Conservation (phyloP, 2,888 invertebrate genomes). For the Apeira syringaria region DNA sequence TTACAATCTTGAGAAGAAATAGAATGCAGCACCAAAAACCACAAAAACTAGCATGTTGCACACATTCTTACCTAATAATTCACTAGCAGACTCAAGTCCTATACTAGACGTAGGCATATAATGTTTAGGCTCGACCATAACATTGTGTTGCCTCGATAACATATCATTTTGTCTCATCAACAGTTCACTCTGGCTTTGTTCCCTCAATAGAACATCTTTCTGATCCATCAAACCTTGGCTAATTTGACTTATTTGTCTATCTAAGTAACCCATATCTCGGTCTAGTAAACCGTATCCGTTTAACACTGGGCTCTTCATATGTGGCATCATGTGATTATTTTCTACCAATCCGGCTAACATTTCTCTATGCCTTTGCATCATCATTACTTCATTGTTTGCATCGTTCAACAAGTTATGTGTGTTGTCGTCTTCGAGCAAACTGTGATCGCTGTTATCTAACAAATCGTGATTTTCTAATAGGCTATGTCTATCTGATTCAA, state of each 20-base stretch:
- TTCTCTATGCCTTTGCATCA: conserved; percentile 71
- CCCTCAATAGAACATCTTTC: conserved; percentile 63
- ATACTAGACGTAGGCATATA: conserved; percentile 70
- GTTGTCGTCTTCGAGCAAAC: conserved; percentile 67
- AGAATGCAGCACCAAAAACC: conserved; percentile 12
- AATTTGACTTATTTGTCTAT: conserved; percentile 72
- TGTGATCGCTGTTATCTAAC: conserved; percentile 74
- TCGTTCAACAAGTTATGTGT: conserved; percentile 69
- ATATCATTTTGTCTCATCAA: conserved; percentile 71
- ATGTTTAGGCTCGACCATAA: conserved; percentile 66
- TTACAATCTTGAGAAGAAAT: conserved; percentile 4
- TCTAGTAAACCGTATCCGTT: conserved; percentile 73
- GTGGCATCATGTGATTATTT: conserved; percentile 59
- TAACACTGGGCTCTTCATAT: conserved; percentile 60
- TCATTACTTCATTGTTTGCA: conserved; percentile 60
- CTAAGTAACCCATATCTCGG: conserved; percentile 66
- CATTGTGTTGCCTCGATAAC: conserved; percentile 64
- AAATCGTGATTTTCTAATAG: conserved; percentile 74
- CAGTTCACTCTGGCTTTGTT: conserved; percentile 64
- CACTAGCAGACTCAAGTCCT: conserved; percentile 74
- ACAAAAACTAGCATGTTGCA: conserved; percentile 7
- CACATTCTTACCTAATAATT: conserved; percentile 71
- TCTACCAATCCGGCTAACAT: conserved; percentile 71
- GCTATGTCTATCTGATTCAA: conserved; percentile 79
- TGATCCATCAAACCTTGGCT: conserved; percentile 64